A percentile compares a stretch with the other conserved stretches of the same genome.
Conservation (phyloP, 2,113 vertebrate genomes). For the Hirundichthys speculiger region DNA sequence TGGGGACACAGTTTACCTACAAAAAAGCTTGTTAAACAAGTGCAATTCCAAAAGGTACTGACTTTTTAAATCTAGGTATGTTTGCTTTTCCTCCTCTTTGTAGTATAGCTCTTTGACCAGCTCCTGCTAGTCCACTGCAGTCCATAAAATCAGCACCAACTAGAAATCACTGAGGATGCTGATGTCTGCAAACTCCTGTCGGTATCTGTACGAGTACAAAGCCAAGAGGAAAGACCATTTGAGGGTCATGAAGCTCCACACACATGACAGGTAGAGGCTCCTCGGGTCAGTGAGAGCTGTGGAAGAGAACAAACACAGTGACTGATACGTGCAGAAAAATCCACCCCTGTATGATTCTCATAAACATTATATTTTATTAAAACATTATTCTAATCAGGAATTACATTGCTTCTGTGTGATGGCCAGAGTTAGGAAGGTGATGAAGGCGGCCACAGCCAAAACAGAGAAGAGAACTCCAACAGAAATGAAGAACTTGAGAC, state of each 20-base stretch:
- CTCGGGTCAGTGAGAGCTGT: slow-evolving; percentile 85
- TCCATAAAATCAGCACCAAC: slow-evolving; percentile 53
- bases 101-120: slow-evolving; percentile 47
- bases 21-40: slow-evolving; percentile 46
- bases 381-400: too few relatives aligned
- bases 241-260: slow-evolving; percentile 92
- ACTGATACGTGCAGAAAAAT: neutral
- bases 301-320: slow-evolving; percentile 9
- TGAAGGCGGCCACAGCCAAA: slow-evolving; percentile 84
- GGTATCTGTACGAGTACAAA: slow-evolving; percentile 88
- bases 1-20: slow-evolving; percentile 52
- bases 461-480: slow-evolving; percentile 86
- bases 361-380: too few relatives aligned
- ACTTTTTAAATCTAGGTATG: slow-evolving; percentile 34
- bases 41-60: slow-evolving; percentile 54
- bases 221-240: slow-evolving; percentile 92
- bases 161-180: slow-evolving; percentile 97
- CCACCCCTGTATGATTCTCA: neutral
- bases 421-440: slow-evolving; percentile 88
- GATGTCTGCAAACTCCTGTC: slow-evolving; percentile 94
- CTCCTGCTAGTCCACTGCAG: slow-evolving; percentile 32
- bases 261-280: slow-evolving; percentile 89
- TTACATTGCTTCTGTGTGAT: slow-evolving; percentile 90
- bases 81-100: slow-evolving; percentile 43
- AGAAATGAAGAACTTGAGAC: slow-evolving; percentile 91